Base-by-base conservation (phyloP, 2,888 invertebrate genomes). In the Trichogramma dendrolimi region DNA sequence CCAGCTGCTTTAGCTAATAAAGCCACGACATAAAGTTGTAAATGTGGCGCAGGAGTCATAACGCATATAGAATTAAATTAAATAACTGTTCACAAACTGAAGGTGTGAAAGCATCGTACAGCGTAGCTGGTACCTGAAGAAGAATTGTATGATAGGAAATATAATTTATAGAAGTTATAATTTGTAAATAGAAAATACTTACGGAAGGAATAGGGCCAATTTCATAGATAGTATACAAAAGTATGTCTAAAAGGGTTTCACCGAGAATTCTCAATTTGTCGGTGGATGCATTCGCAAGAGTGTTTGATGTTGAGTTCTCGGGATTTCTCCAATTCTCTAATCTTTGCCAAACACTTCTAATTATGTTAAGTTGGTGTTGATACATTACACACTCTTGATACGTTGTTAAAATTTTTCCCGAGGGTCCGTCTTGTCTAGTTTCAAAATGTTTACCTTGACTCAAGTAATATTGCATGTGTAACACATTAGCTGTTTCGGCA, bases 361-460 rank as follows among this genome's bases (percentile, higher is more conserved):
- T 90, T 0, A 92, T 86, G 78, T 95, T 96, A 60, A 94, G 80
- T 79, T 96, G 95, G 67, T 92, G 89, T 79, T 96, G 96, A 55
- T 94, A 85, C 70, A 90, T 89, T 71, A 93, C 86, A 73, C 94
- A 94, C 80, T 94, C 94, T 72, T 83, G 82, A 72, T 86, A 86
- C 10, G 84, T 82, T 62, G 83, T 75, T 10, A 82, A 70, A 55
- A 85, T 83, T 70, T 83, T 83, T 1, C 84, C 83, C 61, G 89
- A 86, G 1, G 82, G 80, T 39, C 87, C 86, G 55, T 79, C 78
- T 55, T 84, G 85, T 63, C 83, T 82, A 67, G 86, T 84, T 68
- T 86, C 87, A 6, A 69, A 42, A 61, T 68, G 71, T 71, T 81
- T 82, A 58, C 79, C 80, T 60, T 80, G 80, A 67, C 80, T 82